These are phyloP conservation scores for Remorina albescens DNA, from an alignment of 2,797 vertebrate species.

Conservation along the genomic window DNA sequence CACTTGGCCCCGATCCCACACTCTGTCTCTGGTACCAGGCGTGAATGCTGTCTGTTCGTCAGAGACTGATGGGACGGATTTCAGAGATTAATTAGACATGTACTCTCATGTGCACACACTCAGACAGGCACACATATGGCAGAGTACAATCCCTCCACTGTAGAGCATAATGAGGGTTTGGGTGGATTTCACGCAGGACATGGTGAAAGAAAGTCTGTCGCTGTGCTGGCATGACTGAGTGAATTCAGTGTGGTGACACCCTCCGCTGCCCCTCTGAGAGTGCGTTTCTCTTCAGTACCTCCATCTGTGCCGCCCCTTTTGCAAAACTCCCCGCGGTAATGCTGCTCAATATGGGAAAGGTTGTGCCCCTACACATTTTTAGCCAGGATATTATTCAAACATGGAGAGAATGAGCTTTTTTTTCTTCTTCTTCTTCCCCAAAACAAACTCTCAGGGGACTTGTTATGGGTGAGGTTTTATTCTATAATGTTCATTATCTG, in stretches of 20 bases:
- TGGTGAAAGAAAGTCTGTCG: conserved; percentile 72
- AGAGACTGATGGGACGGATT: conserved; percentile 63
- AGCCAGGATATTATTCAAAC: conserved; percentile 32
- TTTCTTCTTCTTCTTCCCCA: background rate
- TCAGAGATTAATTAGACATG: conserved; percentile 71
- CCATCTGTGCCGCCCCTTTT: conserved; percentile 61
- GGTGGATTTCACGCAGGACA: conserved; percentile 64
- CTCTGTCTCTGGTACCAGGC: conserved; percentile 57
- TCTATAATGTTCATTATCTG: conserved; percentile 39
- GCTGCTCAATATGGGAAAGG: conserved; percentile 43
- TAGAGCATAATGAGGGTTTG: conserved; percentile 67
- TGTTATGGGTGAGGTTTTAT: conserved; percentile 31
- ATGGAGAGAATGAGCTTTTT: background rate
- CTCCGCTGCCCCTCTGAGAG: conserved; percentile 52
- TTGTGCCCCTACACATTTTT: conserved; percentile 37
- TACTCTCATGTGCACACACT: conserved; percentile 32
- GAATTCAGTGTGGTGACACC: conserved; percentile 58
- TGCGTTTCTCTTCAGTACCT: conserved; percentile 57
- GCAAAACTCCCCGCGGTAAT: conserved; percentile 44
- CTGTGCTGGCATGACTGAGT: conserved; percentile 60
- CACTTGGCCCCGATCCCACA: conserved; percentile 60
- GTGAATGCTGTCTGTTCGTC: conserved; percentile 62
- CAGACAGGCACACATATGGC: conserved; percentile 22
- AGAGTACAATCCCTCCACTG: conserved; percentile 58
- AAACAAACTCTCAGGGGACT: conserved; percentile 20